phyloP scores from a whole-genome alignment of 2,888 invertebrate genomes.

The Mythimna vitellina region DNA sequence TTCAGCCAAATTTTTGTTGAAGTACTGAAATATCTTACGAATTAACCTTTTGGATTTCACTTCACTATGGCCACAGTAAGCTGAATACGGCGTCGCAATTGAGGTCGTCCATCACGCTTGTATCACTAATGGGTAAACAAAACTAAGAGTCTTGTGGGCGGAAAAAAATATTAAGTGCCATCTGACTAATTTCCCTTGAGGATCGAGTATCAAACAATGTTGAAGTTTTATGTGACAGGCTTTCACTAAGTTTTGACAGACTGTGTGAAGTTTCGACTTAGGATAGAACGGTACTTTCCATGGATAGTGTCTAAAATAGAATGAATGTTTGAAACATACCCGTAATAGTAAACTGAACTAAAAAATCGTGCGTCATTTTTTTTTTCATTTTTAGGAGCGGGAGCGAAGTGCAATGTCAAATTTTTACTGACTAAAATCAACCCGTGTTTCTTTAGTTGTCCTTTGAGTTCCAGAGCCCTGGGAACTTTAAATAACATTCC shows the following conservation, averaged over 20 bases:
- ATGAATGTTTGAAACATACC: too few species aligned
- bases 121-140: constrained; percentile 62
- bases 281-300: background rate
- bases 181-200: constrained; percentile 61
- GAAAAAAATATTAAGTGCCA: constrained; percentile 57
- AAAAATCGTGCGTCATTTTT: too few species aligned
- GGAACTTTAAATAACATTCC: too few species aligned
- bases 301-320: background rate
- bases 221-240: constrained; percentile 18
- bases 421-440: too few species aligned
- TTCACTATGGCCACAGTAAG: background rate
- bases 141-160: constrained; percentile 39
- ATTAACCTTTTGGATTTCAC: background rate
- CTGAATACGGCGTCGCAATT: constrained; percentile 37
- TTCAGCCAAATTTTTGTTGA: too few species aligned
- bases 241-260: constrained; percentile 4
- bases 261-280: constrained; percentile 8
- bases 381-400: too few species aligned
- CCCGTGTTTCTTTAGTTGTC: too few species aligned
- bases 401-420: too few species aligned
- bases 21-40: background rate
- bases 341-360: too few species aligned
- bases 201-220: constrained; percentile 42
- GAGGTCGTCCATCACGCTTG: constrained; percentile 54
- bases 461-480: too few species aligned